These are phyloP conservation scores for Drosophila cognata DNA, from an alignment of 2,888 invertebrate species.

Conservation along the genomic window DNA sequence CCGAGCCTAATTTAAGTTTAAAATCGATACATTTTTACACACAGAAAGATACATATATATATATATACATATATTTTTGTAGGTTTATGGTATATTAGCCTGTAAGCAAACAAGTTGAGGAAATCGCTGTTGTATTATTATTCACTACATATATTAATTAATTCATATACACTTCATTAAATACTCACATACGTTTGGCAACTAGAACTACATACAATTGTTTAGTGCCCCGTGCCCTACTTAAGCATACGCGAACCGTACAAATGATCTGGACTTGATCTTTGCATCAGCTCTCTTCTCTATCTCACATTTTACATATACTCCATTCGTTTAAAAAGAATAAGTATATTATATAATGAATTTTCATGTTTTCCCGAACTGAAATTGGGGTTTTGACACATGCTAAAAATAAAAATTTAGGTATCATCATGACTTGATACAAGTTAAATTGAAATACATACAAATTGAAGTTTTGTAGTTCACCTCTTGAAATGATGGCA, in stretches of 20 bases:
- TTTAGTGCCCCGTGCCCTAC: conserved; percentile 45
- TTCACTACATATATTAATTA: conserved; percentile 53
- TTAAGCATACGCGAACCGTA: conserved; percentile 30
- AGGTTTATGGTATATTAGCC: conserved; percentile 57
- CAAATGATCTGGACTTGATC: conserved; percentile 17
- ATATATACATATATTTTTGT: conserved; percentile 45
- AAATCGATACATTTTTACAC: conserved; percentile 15
- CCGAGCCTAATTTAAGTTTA: conserved; percentile 25
- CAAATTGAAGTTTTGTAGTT: conserved; percentile 44
- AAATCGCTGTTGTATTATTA: conserved; percentile 38
- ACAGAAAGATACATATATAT: conserved; percentile 9
- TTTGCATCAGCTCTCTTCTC: conserved; percentile 25
- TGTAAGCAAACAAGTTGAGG: conserved; percentile 20
- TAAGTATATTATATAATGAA: conserved; percentile 1
- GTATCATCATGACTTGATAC: conserved; percentile 62
- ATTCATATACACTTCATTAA: conserved; percentile 57
- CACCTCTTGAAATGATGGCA: conserved; percentile 34
- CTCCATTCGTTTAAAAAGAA: conserved; percentile 23
- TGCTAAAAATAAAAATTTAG: conserved; percentile 1
- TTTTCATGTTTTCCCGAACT: conserved; percentile 18
- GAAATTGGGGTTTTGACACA: conserved; percentile 5
- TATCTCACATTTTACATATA: conserved; percentile 20
- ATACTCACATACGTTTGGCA: conserved; percentile 43
- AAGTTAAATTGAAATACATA: conserved; percentile 55
- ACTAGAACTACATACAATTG: conserved; percentile 33